Evolutionary conservation across 2,797 vertebrate genomes (phyloP), one percentile per base, ranked within the genome.

Genomic region (Ataeniobius toweri): DNA sequence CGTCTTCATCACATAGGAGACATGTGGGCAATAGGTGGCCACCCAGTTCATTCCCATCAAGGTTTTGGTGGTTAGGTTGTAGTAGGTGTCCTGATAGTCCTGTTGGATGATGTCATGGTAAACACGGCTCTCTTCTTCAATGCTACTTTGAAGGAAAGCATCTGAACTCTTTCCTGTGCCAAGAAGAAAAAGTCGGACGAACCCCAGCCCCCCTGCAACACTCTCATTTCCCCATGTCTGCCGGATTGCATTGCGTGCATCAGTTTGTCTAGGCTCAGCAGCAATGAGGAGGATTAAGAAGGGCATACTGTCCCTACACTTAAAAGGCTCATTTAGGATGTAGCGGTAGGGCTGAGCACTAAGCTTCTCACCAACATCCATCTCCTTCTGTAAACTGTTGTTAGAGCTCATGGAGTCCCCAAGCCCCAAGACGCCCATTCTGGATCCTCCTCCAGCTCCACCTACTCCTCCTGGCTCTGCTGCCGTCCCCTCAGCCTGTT

Each of bases 11-110:
- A 99, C 97, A 0, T 99, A 99, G 0, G 93, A 94, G 81, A 95
- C 96, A 0, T 89, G 94, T 9, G 98, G 96, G 89, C 98, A 99
- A 59, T 97, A 95, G 44, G 96, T 97, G 36, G 98, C 96, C 56
- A 99, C 98, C 98, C 98, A 99, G 92, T 98, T 98, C 98, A 99
- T 98, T 68, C 98, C 98, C 98, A 99, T 99, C 16, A 99, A 93
- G 6, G 98, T 99, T 92, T 99, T 99, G 91, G 98, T 97, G 82
- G 98, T 99, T 90, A 99, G 93, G 86, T 99, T 99, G 82, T 99
- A 98, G 81, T 99, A 99, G 0, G 98, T 98, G 86, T 99, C 98
- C 84, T 96, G 93, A 77, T 98, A 99, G 80, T 98, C 97, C 89
- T 99, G 98, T 87, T 99, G 98, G 88, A 99, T 96, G 83, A 99